Base-by-base conservation (phyloP, 2,113 vertebrate genomes). In the Xiphias gladius region DNA sequence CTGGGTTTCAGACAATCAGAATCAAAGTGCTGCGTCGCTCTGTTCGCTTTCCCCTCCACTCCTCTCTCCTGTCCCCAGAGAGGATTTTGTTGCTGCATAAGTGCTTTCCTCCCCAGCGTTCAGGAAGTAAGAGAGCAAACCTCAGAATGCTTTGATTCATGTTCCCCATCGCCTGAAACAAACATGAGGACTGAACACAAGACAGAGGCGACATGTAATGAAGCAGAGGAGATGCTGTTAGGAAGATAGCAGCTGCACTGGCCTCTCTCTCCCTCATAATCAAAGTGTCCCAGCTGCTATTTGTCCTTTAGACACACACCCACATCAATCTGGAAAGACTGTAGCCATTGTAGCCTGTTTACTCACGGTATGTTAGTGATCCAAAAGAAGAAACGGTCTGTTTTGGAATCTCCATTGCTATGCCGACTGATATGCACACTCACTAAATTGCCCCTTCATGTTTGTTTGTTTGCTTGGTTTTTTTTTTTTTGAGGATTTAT, bases 81-180 rank as follows among this genome's bases (percentile, higher is more conserved):
- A 92, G 90, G 89, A 87, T 92, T 88, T 89, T 84, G 90, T 93
- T 94, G 92, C 93, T 79, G 71, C 82, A 75, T 89, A 87, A 91
- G 90, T 89, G 86, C 79, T 92, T 92, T 78, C 79, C 79, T 91
- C 71, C 72, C 73, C 69, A 50, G 83, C 32, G 32, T 74, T 69
- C 88, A 79, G 85, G 82, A 87, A 87, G 84, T 74, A 66, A 82
- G 88, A 85, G 69, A 69, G 61, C 82, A 89, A 90, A 91, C 78
- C 83, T 80, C 82, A 69, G 79, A 88, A 85, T 73, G 72, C 86
- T 87, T 82, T 86, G 87, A 93, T 91, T 88, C 59, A 54, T 89
- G 73, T 86, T 79, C 66, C 74, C 84, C 59, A 64, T 90, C 35
- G 65, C 70, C 75, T 68, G 86, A 80, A 88, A 87, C 87, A 86